Evolutionary conservation across 2,888 invertebrate species (phyloP), one percentile per base, ranked within the genome.

Genomic region (Ferrisia virgata): DNA sequence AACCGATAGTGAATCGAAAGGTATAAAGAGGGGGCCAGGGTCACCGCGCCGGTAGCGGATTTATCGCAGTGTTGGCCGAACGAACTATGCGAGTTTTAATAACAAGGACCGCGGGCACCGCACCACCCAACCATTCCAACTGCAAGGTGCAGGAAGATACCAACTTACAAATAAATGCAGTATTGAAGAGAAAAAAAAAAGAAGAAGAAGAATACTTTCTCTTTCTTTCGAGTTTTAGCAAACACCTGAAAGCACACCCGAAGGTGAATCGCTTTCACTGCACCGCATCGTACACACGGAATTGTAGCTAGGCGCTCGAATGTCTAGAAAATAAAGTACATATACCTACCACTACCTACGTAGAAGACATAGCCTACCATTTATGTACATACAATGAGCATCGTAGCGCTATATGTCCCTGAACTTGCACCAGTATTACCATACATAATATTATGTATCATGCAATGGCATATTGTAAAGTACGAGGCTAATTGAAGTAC

Each of bases 261-360:
- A 64, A 64, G 58, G 58, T 64, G 58, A 64, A 64, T 28, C 58
- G 58, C 58, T 64, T 64, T 64, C 58, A 64, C 58, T 64, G 58
- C 13, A n/a, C n/a, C n/a, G n/a, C n/a, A n/a, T n/a, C n/a, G n/a
- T n/a, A n/a, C n/a, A 28, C 28, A 25, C 47, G 47, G 47, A 47
- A 64, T 64, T 28, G 58, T 64, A 64, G n/a, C n/a, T n/a, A n/a
- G n/a, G n/a, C n/a, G n/a, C 28, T 28, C 58, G 28, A 25, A 64
- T 64, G 58, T 25, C 58, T 64, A 64, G 58, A 64, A 64, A 64
- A 64, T 25, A 64, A 25, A 1, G 28, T 18, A 47, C 18, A 64
- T n/a, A n/a, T n/a, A n/a, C n/a, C n/a, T n/a, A n/a, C n/a, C n/a
- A n/a, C n/a, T n/a, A n/a, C n/a, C n/a, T n/a, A n/a, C n/a, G n/a